Percentiles rank a stretch among this genome's conserved stretches.
Evolutionary conservation across 1,140 invertebrate species (phyloP).

Genomic region (Glossosoma conforme): DNA sequence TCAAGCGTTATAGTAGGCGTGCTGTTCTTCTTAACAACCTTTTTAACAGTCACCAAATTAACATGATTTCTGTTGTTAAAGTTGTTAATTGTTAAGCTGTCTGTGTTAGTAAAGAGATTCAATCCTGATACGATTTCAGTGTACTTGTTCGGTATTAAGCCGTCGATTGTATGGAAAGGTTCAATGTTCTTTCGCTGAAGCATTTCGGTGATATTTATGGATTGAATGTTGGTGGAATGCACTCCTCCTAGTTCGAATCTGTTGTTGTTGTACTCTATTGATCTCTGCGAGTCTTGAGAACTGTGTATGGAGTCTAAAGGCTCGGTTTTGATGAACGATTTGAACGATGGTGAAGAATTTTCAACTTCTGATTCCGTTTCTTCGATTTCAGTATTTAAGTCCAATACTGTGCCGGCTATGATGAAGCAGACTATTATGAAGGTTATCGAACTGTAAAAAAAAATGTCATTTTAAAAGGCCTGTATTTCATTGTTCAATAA

Average conservation of each 20-base stretch:
- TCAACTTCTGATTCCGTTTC: constrained; percentile 5
- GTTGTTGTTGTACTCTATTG: constrained; percentile 11
- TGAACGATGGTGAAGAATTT: constrained; percentile 17
- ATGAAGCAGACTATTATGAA: constrained; percentile 14
- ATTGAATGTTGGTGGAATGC: not conserved
- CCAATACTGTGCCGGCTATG: constrained; percentile 22
- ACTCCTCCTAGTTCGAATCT: not conserved
- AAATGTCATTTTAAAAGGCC: too few relatives aligned
- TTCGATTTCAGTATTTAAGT: constrained; percentile 3
- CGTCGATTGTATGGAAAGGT: constrained; percentile 21
- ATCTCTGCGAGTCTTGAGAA: constrained; percentile 2
- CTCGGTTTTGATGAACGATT: constrained; percentile 24
- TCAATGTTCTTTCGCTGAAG: constrained; percentile 16
- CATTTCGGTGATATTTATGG: constrained; percentile 9
- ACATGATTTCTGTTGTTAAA: constrained; percentile 12
- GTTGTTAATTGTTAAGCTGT: constrained; percentile 6
- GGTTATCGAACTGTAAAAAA: constrained; percentile 13
- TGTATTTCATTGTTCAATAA: too few relatives aligned
- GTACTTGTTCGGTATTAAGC: constrained; percentile 24
- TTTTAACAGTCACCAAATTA: constrained; percentile 23
- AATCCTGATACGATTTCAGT: constrained; percentile 22
- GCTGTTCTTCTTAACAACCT: constrained; percentile 20
- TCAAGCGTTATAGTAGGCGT: constrained; percentile 20
- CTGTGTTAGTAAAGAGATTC: constrained; percentile 16
- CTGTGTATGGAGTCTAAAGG: not conserved